Percentiles rank a stretch among this genome's conserved stretches.
Conservation (phyloP, 2,888 invertebrate species). For the Eupithecia dodoneata region DNA sequence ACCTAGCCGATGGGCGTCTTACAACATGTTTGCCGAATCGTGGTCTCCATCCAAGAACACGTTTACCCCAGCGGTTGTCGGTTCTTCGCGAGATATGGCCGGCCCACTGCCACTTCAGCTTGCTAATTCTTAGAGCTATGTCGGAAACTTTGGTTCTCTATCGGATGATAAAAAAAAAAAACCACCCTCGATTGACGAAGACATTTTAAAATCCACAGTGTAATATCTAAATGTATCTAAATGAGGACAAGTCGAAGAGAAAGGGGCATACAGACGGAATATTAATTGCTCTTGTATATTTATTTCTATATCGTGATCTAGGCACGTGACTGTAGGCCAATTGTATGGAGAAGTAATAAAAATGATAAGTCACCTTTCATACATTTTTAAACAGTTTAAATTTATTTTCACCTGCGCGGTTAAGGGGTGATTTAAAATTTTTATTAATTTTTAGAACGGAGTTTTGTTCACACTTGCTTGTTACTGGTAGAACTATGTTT, state of each 20-base stretch:
- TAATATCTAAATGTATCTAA: slow-evolving; percentile 24
- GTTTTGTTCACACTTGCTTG: not conserved
- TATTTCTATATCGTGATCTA: slow-evolving; percentile 44
- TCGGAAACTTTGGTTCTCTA: too few species aligned
- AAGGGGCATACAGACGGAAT: slow-evolving; percentile 36
- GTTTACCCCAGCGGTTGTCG: too few species aligned
- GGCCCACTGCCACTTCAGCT: too few species aligned
- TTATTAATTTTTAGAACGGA: not conserved
- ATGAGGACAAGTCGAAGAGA: slow-evolving; percentile 29
- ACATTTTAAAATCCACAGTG: not conserved
- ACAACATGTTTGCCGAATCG: too few species aligned
- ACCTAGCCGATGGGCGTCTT: too few species aligned
- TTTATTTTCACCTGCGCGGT: not conserved
- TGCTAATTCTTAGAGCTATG: too few species aligned
- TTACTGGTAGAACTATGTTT: not conserved
- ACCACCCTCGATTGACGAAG: not conserved
- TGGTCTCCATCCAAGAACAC: too few species aligned
- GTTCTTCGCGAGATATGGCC: too few species aligned
- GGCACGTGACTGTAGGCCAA: slow-evolving; percentile 36
- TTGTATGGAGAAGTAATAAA: slow-evolving; percentile 35
- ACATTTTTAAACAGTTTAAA: not conserved
- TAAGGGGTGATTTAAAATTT: not conserved
- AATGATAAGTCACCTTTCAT: not conserved
- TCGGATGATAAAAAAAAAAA: too few species aligned
- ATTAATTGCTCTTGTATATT: slow-evolving; percentile 37